Base-by-base conservation (phyloP, 2,113 vertebrate genomes). In the Oenanthe oenanthe region DNA sequence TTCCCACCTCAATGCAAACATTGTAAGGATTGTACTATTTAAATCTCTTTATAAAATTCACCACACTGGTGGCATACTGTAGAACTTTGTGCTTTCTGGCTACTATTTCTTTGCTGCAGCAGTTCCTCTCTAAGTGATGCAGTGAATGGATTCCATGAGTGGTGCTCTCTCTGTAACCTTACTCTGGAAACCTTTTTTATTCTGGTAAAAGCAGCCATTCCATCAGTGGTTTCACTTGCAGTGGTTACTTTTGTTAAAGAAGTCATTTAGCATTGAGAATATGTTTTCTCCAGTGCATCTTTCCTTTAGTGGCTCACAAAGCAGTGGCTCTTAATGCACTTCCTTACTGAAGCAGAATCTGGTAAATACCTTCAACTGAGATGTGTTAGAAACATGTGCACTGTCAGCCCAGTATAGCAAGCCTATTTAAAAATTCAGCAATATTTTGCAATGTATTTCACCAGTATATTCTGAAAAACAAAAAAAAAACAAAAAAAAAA, bases 11-110 rank as follows among this genome's bases (percentile, higher is more conserved):
- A 16, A 47, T 38, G 32, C 2, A 54, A 81, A 26, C 38, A 12
- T 19, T 82, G 19, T 31, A 47, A 79, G 83, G 10, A 13, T 17
- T 62, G 4, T 42, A 1, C 4, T 45, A 1, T 77, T 88, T 34
- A 79, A 85, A 73, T 43, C 4, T 74, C 32, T 50, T 54, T 13
- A 24, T 68, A n/a, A 80, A 86, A 68, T 68, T 80, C 57, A 42
- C 12, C 9, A 36, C 6, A 18, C 26, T 0, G 0, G 6, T 67
- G 61, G 7, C 17, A 32, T 20, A 5, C 3, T 29, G 7, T 14
- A 79, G 67, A 72, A 19, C 6, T 53, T 60, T 32, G 6, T 56
- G 17, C 3, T 6, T 91, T 79, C 40, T 67, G 57, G 26, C 6
- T 73, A 1, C 20, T 25, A 0, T 61, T 80, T 61, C 5, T 72